Base-by-base conservation (phyloP, 2,797 vertebrate genomes). In the Microchirus variegatus region DNA sequence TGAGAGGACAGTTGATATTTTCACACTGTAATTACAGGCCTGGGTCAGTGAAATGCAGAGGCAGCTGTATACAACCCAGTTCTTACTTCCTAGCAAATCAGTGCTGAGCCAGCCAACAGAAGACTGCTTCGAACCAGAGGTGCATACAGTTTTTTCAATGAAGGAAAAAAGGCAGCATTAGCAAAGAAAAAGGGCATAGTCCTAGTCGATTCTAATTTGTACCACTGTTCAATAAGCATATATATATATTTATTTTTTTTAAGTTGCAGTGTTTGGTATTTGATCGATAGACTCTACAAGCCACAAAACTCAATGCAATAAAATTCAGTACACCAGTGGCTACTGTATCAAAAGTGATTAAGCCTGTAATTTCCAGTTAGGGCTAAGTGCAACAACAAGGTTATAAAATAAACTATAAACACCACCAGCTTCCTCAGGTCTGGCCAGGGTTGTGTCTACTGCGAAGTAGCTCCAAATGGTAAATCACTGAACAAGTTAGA, bases 1-100 rank as follows among this genome's bases (percentile, higher is more conserved):
- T 70, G 69, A 89, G 67, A 80, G 67, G 80, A 82, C 72, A 78
- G 80, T 83, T 83, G 85, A 87, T 89, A 88, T 89, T 83, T 87
- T 82, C 78, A 53, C 85, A 85, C 80, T 77, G 80, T 86, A 89
- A 90, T 87, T 90, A 87, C 76, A 80, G 71, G 62, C 75, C 83
- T 74, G 84, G 87, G 85, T 90, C 86, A 90, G 71, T 81, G 58
- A 73, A 83, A 86, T 67, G 61, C 57, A 82, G 49, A 77, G 59
- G 42, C 80, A 72, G 68, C 56, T 53, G 17, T 59, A 67, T 19
- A 36, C n/a, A n/a, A n/a, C 50, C 37, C 47, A 13, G 17, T 43
- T 62, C 63, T 59, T 40, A 56, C 66, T 53, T 14, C 37, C 26
- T 4, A 0, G 44, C 31, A 72, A 64, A 76, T 80, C 70, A 65